phyloP scores from a whole-genome alignment of 2,888 invertebrate species.

The Antheraea yamamai region DNA sequence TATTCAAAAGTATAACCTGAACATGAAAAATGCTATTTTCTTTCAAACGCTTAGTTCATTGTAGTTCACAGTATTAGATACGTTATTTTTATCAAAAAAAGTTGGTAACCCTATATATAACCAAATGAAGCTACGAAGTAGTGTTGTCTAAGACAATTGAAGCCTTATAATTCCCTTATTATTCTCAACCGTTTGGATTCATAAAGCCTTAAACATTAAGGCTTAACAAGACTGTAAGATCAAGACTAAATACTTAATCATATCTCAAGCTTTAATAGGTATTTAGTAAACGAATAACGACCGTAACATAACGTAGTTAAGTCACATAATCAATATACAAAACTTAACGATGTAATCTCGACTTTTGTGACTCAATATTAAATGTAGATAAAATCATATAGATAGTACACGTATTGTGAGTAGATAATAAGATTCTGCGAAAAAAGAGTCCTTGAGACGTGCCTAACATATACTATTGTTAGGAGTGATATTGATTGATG shows the following conservation, averaged over 20 bases:
- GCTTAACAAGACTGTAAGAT: background rate
- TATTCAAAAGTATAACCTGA: no score
- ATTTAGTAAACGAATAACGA: background rate
- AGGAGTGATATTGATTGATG: slow-evolving; percentile 13
- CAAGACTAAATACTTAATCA: slow-evolving; percentile 5
- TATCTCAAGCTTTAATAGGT: background rate
- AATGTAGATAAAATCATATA: slow-evolving; percentile 3
- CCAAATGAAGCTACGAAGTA: background rate
- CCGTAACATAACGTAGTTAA: background rate
- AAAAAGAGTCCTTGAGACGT: slow-evolving; percentile 12
- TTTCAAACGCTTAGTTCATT: no score
- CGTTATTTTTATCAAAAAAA: no score
- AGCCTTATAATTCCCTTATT: background rate
- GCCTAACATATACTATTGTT: slow-evolving; percentile 1
- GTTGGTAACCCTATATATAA: no score
- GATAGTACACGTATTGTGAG: background rate
- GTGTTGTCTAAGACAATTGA: background rate
- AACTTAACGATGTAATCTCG: background rate
- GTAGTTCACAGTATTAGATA: no score
- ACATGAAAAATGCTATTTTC: no score
- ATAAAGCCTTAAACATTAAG: background rate
- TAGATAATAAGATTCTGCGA: slow-evolving; percentile 1
- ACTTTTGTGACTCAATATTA: background rate
- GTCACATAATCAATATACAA: background rate
- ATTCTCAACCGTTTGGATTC: background rate